Evolutionary conservation across 2,888 invertebrate species (phyloP), one percentile per base, ranked within the genome.

Genomic region (Drosophila kanekoi): DNA sequence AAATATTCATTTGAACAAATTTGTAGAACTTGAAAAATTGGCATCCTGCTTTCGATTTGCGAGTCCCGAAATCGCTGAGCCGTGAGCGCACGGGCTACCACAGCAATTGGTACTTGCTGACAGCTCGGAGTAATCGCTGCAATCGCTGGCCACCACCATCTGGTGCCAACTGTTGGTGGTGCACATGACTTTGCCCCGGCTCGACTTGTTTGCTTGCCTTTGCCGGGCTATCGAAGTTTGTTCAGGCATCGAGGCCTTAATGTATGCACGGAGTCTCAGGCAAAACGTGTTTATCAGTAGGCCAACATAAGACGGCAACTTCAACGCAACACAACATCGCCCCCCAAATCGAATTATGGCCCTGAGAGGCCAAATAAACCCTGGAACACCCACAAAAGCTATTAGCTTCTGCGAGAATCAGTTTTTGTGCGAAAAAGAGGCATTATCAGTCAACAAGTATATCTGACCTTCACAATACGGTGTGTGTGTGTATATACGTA

Each of bases 1-100:
- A 80, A 86, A 77, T 74, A 86, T 82, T 82, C 69, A 86, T 80
- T 82, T 82, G 69, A 58, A 67, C 67, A 68, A 76, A 76, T 76
- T 75, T 71, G 75, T 63, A 64, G 14, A 61, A 58, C 53, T 72
- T 68, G 83, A 86, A 74, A 85, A 82, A 81, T 85, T 72, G 77
- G 57, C 67, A 52, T 9, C 16, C 41, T 23, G 32, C 16, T 45
- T 48, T 49, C 43, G 45, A 54, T 61, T 44, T 60, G 40, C 60
- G 40, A 47, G 32, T 52, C 47, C 16, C 14, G 16, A 48, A 59
- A 47, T 60, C 47, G 40, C n/a, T 63, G 47, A 60, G 23, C 38
- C 33, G 60, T 51, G 38, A 54, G 33, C 32, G 38, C 38, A 33
- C 13, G n/a, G 49, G 35, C 51, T 33, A 53, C 49, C 60, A 56